Conservation (phyloP, 2,113 vertebrate genomes). For the Vireo altiloquus region DNA sequence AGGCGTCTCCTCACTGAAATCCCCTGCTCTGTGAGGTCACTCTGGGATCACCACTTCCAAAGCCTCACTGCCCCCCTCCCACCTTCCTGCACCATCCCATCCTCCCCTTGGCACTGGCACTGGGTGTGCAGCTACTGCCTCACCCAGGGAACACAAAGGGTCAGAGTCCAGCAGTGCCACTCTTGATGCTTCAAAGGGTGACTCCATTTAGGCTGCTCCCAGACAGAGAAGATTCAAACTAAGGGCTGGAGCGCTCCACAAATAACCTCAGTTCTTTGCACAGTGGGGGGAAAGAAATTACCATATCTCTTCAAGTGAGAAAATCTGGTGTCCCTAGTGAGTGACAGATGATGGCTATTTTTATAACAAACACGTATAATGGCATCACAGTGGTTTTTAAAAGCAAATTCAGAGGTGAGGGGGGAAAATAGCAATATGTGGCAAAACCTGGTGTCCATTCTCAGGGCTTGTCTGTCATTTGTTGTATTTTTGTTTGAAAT, state of each 20-base stretch:
- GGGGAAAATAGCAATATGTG: not conserved
- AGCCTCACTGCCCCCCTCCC: rapidly evolving
- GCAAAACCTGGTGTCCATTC: not conserved
- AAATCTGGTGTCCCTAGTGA: not conserved
- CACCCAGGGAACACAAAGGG: not conserved
- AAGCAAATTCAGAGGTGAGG: not conserved
- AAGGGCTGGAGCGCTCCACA: not conserved
- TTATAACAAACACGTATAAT: not conserved
- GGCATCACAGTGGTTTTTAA: not conserved
- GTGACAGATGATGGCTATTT: not conserved
- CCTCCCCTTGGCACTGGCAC: not conserved
- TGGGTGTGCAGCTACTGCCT: not conserved
- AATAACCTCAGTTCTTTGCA: not conserved
- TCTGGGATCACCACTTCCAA: not conserved
- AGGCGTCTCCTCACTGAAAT: rapidly evolving
- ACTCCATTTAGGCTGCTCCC: not conserved
- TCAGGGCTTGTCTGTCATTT: rapidly evolving
- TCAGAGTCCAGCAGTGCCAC: rapidly evolving
- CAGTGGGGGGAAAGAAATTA: not conserved
- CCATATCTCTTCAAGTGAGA: not conserved
- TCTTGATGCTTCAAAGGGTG: not conserved
- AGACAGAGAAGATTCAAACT: not conserved
- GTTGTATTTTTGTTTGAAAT: not conserved
- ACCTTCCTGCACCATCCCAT: not conserved
- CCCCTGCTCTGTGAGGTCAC: rapidly evolving